Base-by-base conservation (phyloP, 2,113 vertebrate genomes). In the Aspidoscelis tigris region DNA sequence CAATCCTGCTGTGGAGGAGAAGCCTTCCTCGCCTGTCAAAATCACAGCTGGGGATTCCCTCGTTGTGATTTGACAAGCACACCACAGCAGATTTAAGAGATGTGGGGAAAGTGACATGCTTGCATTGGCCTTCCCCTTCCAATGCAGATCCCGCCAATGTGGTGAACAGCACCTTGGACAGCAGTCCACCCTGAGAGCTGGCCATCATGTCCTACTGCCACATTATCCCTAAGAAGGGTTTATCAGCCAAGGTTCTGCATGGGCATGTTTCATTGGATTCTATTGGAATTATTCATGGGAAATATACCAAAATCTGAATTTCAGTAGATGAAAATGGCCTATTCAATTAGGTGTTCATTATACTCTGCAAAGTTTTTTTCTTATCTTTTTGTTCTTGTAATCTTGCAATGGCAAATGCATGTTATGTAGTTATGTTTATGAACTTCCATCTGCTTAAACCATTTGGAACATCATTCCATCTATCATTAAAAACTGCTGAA, bases 401-500 rank as follows among this genome's bases (percentile, higher is more conserved):
- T 76, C 11, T 55, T 89, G 33, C 83, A 79, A 90, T 90, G 82
- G 88, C 84, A 71, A 39, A 80, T 77, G 68, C 78, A 82, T 89
- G 89, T 84, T 76, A 50, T 82, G 83, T 74, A 33, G 44, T 89
- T 90, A 85, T 77, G 7, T 33, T 90, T 89, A 91, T 85, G 81
- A 88, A 80, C 64, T 74, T 87, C 88, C 66, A 78, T 86, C 88
- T 84, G 89, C 61, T 92, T 91, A 84, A 85, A 88, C 88, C 85
- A 79, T 81, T 92, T 88, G 71, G 80, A 92, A 43, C 74, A 79
- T 87, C 87, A 89, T 91, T 93, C 82, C 86, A 87, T 81, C 22
- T 74, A 86, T 69, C 88, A 82, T 93, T 89, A 89, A 76, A 81
- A 90, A 89, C 58, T 86, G 69, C 68, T 84, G 79, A 92, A 74